Percentiles rank a stretch among this genome's conserved stretches.
phyloP scores from a whole-genome alignment of 2,113 vertebrate genomes.

The Piaya cayana region DNA sequence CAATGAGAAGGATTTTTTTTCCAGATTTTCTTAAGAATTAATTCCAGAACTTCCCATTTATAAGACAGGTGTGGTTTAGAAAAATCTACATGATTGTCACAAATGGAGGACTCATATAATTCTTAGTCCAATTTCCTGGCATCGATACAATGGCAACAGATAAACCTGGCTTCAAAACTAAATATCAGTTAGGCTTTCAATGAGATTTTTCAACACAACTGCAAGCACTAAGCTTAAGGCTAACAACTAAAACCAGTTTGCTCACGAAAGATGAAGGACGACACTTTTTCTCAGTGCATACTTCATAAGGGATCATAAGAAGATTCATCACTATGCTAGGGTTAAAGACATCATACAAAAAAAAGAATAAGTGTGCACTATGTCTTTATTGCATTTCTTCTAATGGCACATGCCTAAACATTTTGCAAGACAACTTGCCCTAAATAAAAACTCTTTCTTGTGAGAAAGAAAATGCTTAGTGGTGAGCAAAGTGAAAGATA shows the following conservation, averaged over 20 bases:
- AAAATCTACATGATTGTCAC: background rate
- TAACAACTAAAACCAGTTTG: background rate
- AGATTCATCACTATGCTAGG: background rate
- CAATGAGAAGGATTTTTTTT: background rate
- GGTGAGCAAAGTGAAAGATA: slow-evolving; percentile 11
- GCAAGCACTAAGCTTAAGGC: background rate
- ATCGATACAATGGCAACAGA: background rate
- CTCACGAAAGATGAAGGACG: background rate
- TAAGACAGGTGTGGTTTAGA: background rate
- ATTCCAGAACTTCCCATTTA: background rate
- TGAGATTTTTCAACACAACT: background rate
- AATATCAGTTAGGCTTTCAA: background rate
- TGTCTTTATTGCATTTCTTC: background rate
- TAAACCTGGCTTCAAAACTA: background rate
- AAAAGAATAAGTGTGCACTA: background rate
- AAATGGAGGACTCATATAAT: background rate
- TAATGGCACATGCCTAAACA: background rate
- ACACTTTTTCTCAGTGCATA: background rate
- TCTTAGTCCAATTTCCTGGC: background rate
- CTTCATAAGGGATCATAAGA: background rate
- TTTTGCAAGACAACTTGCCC: background rate
- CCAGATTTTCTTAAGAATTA: background rate
- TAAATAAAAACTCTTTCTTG: background rate
- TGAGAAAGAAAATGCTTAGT: background rate
- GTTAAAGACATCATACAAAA: background rate